Base-by-base conservation (phyloP, 2,888 invertebrate genomes). In the Xestobium rufovillosum region DNA sequence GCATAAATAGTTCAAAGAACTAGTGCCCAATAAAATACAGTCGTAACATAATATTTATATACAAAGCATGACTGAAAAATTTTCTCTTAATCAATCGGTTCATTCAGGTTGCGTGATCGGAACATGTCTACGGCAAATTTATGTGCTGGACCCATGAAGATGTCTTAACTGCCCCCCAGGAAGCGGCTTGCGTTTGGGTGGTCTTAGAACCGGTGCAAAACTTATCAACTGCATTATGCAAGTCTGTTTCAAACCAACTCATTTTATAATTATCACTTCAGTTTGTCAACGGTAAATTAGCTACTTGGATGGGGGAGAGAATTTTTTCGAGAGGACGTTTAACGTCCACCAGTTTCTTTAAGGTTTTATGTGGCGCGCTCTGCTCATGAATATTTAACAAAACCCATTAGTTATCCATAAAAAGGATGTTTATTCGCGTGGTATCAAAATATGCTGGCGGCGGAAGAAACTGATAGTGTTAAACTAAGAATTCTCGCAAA, bases 121-220 rank as follows among this genome's bases (percentile, higher is more conserved):
- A 50, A 49, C 53, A 55, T 48, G 58, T 56, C 56, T 48, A 49
- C 53, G 51, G 52, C 52, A 55, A 60, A 61, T 61, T 60, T 61
- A 61, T 60, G 59, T 57, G 53, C 56, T 50, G 56, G 58, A 48
- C 60, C 59, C 51, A 55, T 55, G 56, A 61, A 61, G 63, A 63
- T 55, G 57, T 54, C 54, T 60, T 56, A 56, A 58, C 52, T 57
- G 59, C 61, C 63, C 59, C 63, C 63, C 62, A 60, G 62, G 59
- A 61, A 57, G 60, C 61, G 50, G 53, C 54, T 51, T 51, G 54
- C 51, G 55, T 57, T 56, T 57, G 56, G 57, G 57, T 57, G 57
- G 57, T 57, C 57, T 54, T 53, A 52, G 53, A 54, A 9, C 40
- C 44, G 44, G 43, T 50, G 55, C 53, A 52, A 55, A 54, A 51